These are phyloP conservation scores for Paradoxurus hermaphroditus DNA, from an alignment of 2,113 vertebrate genomes.

Conservation along the genomic window DNA sequence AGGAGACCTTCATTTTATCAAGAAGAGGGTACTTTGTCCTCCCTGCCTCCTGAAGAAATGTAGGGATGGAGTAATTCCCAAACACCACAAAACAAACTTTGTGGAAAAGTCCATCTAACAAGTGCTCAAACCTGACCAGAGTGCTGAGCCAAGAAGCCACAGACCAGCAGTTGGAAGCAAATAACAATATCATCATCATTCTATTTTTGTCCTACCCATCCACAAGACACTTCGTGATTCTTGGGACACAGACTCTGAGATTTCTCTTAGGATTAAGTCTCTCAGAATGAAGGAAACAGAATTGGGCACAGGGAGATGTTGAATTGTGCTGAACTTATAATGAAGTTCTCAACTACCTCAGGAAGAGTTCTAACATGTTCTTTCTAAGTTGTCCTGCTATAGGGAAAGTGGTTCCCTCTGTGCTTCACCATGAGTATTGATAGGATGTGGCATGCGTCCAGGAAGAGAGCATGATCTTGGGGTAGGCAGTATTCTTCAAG, in stretches of 20 bases:
- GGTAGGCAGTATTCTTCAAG: neutral
- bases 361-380: neutral
- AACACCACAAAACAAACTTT: neutral
- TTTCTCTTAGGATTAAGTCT: neutral
- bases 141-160: neutral
- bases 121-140: neutral
- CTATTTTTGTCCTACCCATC: too few relatives aligned
- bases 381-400: neutral
- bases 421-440: rapidly evolving
- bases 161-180: neutral
- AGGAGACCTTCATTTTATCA: too few relatives aligned
- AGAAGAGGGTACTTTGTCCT: neutral
- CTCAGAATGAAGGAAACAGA: neutral
- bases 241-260: neutral
- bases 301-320: neutral
- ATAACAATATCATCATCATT: too few relatives aligned
- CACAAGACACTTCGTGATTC: too few relatives aligned
- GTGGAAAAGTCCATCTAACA: neutral
- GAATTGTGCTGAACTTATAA: neutral
- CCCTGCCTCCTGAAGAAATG: neutral
- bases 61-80: neutral
- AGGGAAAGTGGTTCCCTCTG: neutral
- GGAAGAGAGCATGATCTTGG: neutral
- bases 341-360: neutral
- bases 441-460: neutral